Percentiles rank a stretch among this genome's conserved stretches.
Conservation (phyloP, 1,140 invertebrate genomes). For the Lasaia peninsularis region DNA sequence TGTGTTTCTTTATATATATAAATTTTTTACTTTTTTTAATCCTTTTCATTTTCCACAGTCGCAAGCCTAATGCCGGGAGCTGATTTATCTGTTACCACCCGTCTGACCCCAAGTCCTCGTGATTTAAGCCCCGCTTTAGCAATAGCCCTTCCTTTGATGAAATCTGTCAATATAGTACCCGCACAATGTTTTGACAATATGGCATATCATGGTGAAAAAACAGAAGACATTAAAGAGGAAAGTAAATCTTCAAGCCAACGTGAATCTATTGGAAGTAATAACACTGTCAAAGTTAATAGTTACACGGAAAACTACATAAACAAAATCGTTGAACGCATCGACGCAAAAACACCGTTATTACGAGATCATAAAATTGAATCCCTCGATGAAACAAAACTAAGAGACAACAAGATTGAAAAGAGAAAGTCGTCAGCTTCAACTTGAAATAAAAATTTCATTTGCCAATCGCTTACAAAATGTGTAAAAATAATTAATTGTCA, state of each 20-base stretch:
- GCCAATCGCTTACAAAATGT: slow-evolving; percentile 2
- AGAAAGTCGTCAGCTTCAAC: slow-evolving; percentile 70
- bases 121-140: slow-evolving; percentile 67
- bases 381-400: slow-evolving; percentile 64
- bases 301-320: slow-evolving; percentile 63
- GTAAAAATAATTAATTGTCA: slow-evolving; percentile 9
- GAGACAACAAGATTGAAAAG: slow-evolving; percentile 64
- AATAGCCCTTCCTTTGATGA: slow-evolving; percentile 72
- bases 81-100: slow-evolving; percentile 66
- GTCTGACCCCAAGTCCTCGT: slow-evolving; percentile 65
- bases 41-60: slow-evolving; percentile 46
- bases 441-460: slow-evolving; percentile 34
- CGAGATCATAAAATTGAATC: slow-evolving; percentile 70
- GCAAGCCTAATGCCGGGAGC: slow-evolving; percentile 73
- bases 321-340: slow-evolving; percentile 64
- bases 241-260: slow-evolving; percentile 50
- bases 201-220: slow-evolving; percentile 61
- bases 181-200: slow-evolving; percentile 74
- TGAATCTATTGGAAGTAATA: slow-evolving; percentile 53
- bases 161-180: slow-evolving; percentile 67
- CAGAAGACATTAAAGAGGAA: slow-evolving; percentile 41
- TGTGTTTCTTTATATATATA: neutral
- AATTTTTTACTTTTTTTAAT: neutral
- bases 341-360: slow-evolving; percentile 61
- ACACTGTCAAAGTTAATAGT: slow-evolving; percentile 53